These are phyloP conservation scores for Agriopis marginaria DNA, from an alignment of 2,888 invertebrate species.

Conservation along the genomic window DNA sequence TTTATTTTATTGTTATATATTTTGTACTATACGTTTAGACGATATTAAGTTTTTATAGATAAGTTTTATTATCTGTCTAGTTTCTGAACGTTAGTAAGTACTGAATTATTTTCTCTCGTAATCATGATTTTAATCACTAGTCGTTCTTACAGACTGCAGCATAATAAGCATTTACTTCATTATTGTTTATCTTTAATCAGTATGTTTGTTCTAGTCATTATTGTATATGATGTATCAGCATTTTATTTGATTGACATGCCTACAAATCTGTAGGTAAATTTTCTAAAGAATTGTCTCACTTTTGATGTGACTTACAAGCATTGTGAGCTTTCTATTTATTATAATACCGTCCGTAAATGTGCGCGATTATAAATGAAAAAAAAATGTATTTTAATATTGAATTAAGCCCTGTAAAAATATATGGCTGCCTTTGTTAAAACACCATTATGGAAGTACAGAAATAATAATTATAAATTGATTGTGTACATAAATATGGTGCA, in stretches of 20 bases:
- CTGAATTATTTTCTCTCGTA: conserved; percentile 16
- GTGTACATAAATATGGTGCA: conserved; percentile 30
- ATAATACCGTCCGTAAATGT: conserved; percentile 46
- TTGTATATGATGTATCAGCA: conserved; percentile 22
- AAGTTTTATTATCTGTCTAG: conserved; percentile 5
- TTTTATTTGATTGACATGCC: conserved; percentile 13
- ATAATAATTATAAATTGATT: conserved; percentile 27
- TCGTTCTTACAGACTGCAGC: conserved; percentile 29
- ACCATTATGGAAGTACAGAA: conserved; percentile 20
- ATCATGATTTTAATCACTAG: conserved; percentile 20
- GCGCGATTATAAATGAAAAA: conserved; percentile 35
- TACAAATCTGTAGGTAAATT: conserved; percentile 21
- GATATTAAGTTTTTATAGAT: conserved; percentile 1
- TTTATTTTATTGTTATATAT: background rate
- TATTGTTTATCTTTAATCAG: conserved; percentile 14
- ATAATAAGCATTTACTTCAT: conserved; percentile 24
- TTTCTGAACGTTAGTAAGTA: background rate
- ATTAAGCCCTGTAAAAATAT: conserved; percentile 33
- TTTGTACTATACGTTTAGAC: background rate
- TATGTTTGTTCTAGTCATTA: conserved; percentile 39
- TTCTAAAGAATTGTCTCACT: conserved; percentile 23
- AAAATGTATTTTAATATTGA: conserved; percentile 35
- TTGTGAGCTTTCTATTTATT: conserved; percentile 42
- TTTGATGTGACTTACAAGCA: conserved; percentile 21
- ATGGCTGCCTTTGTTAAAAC: conserved; percentile 28